These are phyloP conservation scores for Rhogogaster chlorosoma DNA, from an alignment of 2,888 invertebrate species.

Conservation along the genomic window DNA sequence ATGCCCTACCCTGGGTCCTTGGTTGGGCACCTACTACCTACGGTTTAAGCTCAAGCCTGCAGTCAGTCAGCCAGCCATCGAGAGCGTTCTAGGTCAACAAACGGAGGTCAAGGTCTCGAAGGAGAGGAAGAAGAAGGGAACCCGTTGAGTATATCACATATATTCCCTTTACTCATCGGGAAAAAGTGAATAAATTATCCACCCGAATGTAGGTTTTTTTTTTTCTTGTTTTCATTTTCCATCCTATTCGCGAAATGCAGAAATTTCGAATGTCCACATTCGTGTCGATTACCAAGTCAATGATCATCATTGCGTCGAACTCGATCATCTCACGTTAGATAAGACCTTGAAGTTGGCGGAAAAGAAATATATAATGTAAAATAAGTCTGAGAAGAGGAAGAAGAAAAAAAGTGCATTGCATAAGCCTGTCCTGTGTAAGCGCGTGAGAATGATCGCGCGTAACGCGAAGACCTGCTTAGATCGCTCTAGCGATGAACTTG, in stretches of 20 bases:
- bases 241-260: neutral
- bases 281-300: neutral
- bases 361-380: neutral
- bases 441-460: conserved; percentile 18
- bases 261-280: neutral
- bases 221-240: neutral
- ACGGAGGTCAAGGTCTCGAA: conserved; percentile 74
- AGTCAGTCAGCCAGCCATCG: conserved; percentile 2
- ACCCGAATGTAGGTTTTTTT: neutral
- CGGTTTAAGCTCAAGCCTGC: neutral
- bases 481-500: conserved; percentile 69
- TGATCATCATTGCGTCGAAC: neutral
- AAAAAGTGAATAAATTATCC: neutral
- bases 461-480: conserved; percentile 37
- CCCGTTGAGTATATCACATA: conserved; percentile 55
- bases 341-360: neutral
- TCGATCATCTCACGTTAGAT: neutral
- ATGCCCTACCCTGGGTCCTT: neutral
- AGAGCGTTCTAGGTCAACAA: conserved; percentile 72
- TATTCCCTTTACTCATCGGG: neutral
- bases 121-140: conserved; percentile 62
- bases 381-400: neutral
- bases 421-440: neutral
- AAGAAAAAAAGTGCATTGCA: neutral
- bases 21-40: neutral